A percentile compares a stretch with the other conserved stretches of the same genome.
Evolutionary conservation across 1,140 invertebrate species (phyloP).

Genomic region (Orius laevigatus): DNA sequence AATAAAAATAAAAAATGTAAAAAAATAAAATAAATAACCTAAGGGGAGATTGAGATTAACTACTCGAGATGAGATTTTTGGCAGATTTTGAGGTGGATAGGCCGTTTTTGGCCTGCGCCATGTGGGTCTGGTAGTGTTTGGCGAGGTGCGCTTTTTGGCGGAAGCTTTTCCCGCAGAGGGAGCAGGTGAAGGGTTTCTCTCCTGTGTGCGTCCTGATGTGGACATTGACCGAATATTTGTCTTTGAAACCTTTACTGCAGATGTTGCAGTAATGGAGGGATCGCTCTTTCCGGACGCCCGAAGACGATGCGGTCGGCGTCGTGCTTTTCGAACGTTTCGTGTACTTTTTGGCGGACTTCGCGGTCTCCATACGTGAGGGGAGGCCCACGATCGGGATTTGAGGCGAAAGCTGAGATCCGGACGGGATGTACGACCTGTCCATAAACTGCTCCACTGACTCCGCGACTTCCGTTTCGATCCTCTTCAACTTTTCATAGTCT

Average conservation of each 20-base stretch:
- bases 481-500: constrained; percentile 54
- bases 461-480: constrained; percentile 25
- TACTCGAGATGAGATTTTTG: constrained; percentile 14
- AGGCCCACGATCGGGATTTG: constrained; percentile 12
- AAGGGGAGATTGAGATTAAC: constrained; percentile 10
- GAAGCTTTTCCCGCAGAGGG: constrained; percentile 76
- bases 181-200: constrained; percentile 79
- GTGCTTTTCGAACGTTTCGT: constrained; percentile 19
- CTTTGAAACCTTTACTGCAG: constrained; percentile 83
- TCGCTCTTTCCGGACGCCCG: constrained; percentile 48
- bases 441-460: constrained; percentile 22
- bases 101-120: constrained; percentile 38
- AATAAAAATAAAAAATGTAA: constrained; percentile 3
- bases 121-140: constrained; percentile 93
- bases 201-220: constrained; percentile 81
- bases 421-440: constrained; percentile 15
- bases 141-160: constrained; percentile 92
- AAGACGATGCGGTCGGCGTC: constrained; percentile 11
- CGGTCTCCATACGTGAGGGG: neutral
- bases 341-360: constrained; percentile 20
- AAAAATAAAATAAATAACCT: constrained; percentile 1
- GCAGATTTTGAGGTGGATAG: constrained; percentile 7
- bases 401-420: constrained; percentile 15
- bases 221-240: constrained; percentile 84
- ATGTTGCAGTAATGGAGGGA: constrained; percentile 80